A percentile compares a stretch with the other conserved stretches of the same genome.
phyloP scores from a whole-genome alignment of 2,888 invertebrate genomes.

The Tinea trinotella region DNA sequence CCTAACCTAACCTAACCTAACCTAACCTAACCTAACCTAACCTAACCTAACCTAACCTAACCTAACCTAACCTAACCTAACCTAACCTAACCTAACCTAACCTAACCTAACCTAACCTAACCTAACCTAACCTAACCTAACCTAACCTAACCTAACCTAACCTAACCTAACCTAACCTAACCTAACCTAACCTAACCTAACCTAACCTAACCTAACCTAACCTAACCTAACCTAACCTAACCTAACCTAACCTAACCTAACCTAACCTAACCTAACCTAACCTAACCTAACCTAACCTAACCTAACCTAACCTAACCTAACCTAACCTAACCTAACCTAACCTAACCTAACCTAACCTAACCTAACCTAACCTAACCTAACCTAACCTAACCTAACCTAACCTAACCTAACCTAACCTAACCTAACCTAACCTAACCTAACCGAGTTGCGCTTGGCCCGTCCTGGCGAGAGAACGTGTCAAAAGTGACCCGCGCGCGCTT shows the following conservation, averaged over 20 bases:
- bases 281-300: slow-evolving; percentile 19
- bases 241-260: slow-evolving; percentile 19
- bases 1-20: slow-evolving; percentile 7
- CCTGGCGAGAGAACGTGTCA: neutral
- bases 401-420: slow-evolving; percentile 23
- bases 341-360: slow-evolving; percentile 21
- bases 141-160: slow-evolving; percentile 21
- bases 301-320: slow-evolving; percentile 21
- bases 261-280: slow-evolving; percentile 19
- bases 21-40: slow-evolving; percentile 12
- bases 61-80: slow-evolving; percentile 22
- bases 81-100: slow-evolving; percentile 22
- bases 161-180: slow-evolving; percentile 18
- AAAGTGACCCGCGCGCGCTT: neutral
- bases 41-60: slow-evolving; percentile 19
- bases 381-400: slow-evolving; percentile 23
- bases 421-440: slow-evolving; percentile 22
- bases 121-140: slow-evolving; percentile 23
- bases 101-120: slow-evolving; percentile 21
- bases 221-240: slow-evolving; percentile 18
- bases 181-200: slow-evolving; percentile 18
- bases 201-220: slow-evolving; percentile 18
- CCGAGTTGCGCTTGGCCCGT: neutral
- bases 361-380: slow-evolving; percentile 23
- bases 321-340: slow-evolving; percentile 22